Percentiles rank a stretch among this genome's conserved stretches.
phyloP scores from a whole-genome alignment of 2,888 invertebrate species.

The Autographa gamma region DNA sequence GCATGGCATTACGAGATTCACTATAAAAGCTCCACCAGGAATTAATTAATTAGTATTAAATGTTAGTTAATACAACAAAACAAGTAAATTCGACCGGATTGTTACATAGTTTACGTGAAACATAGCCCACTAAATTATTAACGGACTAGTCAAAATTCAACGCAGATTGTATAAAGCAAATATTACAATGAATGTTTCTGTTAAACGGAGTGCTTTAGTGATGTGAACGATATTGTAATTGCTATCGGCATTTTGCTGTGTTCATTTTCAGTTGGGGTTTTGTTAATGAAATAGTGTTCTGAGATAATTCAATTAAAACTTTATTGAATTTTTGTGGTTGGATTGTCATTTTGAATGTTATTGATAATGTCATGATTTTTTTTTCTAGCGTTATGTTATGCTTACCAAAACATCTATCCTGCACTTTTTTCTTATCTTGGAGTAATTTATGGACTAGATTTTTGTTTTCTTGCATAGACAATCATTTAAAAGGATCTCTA shows the following conservation, averaged over 20 bases:
- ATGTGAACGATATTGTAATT: slow-evolving; percentile 19
- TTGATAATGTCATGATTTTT: neutral
- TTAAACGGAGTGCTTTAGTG: slow-evolving; percentile 45
- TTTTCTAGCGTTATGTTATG: neutral
- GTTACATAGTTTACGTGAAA: slow-evolving; percentile 37
- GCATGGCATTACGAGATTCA: no score
- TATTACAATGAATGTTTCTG: slow-evolving; percentile 53
- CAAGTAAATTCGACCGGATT: slow-evolving; percentile 33
- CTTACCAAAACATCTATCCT: no score
- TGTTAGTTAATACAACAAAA: slow-evolving; percentile 16
- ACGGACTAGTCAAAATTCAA: slow-evolving; percentile 51
- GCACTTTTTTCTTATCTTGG: no score
- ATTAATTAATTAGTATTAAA: slow-evolving; percentile 16
- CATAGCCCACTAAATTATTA: slow-evolving; percentile 46
- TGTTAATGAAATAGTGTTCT: neutral
- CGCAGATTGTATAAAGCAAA: slow-evolving; percentile 51
- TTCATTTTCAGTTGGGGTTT: neutral
- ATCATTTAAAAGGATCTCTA: no score
- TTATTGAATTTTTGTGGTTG: neutral
- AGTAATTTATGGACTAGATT: no score
- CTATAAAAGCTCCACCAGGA: slow-evolving; percentile 15
- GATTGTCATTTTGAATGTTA: neutral
- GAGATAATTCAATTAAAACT: neutral
- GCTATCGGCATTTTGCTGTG: slow-evolving; percentile 29
- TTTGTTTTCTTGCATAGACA: no score